Conservation (phyloP, 2,888 invertebrate species). For the Caradrina kadenii region DNA sequence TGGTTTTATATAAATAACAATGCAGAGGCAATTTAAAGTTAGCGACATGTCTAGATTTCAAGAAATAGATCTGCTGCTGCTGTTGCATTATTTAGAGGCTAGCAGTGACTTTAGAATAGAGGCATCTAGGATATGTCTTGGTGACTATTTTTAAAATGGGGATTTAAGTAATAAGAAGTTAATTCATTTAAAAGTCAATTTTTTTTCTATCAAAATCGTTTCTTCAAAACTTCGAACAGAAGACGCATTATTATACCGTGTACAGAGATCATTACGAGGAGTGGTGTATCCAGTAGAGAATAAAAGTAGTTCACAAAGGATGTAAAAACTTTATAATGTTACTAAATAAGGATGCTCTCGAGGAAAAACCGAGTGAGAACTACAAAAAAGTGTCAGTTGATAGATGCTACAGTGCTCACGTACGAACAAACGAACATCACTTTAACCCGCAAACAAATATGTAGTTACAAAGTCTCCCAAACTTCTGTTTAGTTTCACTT, state of each 20-base stretch:
- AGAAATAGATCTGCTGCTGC: slow-evolving; percentile 7
- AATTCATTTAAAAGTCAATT: not conserved
- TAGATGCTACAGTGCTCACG: slow-evolving; percentile 27
- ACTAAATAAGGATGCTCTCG: not conserved
- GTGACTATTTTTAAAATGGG: not conserved
- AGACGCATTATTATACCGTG: not conserved
- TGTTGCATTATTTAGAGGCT: slow-evolving; percentile 8
- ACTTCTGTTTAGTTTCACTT: slow-evolving; percentile 71
- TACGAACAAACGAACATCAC: slow-evolving; percentile 31
- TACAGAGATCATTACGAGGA: not conserved
- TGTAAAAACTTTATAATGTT: slow-evolving; percentile 28
- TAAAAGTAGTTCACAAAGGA: slow-evolving; percentile 29
- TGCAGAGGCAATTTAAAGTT: not conserved
- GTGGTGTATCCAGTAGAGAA: not conserved
- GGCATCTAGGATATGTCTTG: not conserved
- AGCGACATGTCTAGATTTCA: slow-evolving; percentile 13
- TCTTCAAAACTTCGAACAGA: not conserved
- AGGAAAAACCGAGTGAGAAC: slow-evolving; percentile 26
- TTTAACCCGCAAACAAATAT: slow-evolving; percentile 42
- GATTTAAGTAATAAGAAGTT: not conserved
- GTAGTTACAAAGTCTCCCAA: slow-evolving; percentile 47
- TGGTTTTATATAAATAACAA: slow-evolving; percentile 8
- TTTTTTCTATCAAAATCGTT: not conserved
- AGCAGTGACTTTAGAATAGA: not conserved
- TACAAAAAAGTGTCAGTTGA: slow-evolving; percentile 40